These are phyloP conservation scores for Nysson spinosus DNA, from an alignment of 2,888 invertebrate genomes.

Conservation along the genomic window DNA sequence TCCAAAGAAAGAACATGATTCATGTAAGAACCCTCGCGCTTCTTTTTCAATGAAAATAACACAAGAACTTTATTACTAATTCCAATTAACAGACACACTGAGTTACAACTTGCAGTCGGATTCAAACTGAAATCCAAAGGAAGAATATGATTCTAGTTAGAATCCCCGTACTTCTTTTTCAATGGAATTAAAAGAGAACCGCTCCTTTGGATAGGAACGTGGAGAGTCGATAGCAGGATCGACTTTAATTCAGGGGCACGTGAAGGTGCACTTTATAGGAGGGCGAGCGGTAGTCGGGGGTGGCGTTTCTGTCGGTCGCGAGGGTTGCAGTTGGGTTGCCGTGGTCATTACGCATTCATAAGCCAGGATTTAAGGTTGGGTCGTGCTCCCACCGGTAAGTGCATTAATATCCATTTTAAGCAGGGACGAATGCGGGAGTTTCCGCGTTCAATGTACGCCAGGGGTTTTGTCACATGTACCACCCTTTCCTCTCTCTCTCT, in stretches of 20 bases:
- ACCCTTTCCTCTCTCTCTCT: not conserved
- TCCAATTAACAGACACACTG: no score
- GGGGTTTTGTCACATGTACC: slow-evolving; percentile 20
- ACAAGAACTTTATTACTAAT: no score
- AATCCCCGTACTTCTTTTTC: no score
- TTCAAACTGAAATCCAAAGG: not conserved
- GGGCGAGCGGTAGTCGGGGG: slow-evolving; percentile 17
- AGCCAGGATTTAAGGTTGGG: slow-evolving; percentile 69
- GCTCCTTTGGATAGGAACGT: no score
- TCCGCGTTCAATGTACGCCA: slow-evolving; percentile 15
- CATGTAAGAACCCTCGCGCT: no score
- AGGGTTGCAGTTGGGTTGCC: slow-evolving; percentile 54
- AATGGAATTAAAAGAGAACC: no score
- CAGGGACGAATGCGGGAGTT: slow-evolving; percentile 44
- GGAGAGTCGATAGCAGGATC: slow-evolving; percentile 26
- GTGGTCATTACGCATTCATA: slow-evolving; percentile 68
- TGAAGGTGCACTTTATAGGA: slow-evolving; percentile 26
- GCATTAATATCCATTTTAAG: slow-evolving; percentile 70
- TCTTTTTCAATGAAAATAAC: no score
- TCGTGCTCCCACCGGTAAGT: slow-evolving; percentile 57
- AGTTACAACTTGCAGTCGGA: not conserved
- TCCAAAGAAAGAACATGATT: no score
- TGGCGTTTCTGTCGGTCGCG: slow-evolving; percentile 24
- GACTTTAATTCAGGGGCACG: slow-evolving; percentile 49
- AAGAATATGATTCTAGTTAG: no score